A percentile compares a stretch with the other conserved stretches of the same genome.
These are phyloP conservation scores for Oreochromis grahami DNA, from an alignment of 2,797 vertebrate genomes.

Conservation along the genomic window DNA sequence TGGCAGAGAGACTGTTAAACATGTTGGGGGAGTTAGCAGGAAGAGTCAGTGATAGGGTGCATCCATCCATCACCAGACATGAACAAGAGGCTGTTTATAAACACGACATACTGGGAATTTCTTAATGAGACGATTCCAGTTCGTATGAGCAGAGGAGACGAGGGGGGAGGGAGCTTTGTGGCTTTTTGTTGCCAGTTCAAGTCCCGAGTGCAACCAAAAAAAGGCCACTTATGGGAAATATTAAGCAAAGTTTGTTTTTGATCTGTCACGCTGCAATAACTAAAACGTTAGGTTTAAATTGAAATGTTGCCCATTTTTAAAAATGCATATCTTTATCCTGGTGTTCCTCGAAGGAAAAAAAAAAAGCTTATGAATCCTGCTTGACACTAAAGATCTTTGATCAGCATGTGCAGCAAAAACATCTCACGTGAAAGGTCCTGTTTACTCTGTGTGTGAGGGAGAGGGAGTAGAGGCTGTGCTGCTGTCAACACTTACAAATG, in stretches of 20 bases:
- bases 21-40: slow-evolving; percentile 59
- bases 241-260: fast-evolving
- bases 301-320: neutral
- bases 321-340: neutral
- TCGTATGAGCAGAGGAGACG: neutral
- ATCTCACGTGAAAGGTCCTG: slow-evolving; percentile 21
- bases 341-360: neutral
- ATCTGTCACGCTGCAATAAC: neutral
- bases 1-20: slow-evolving; percentile 53
- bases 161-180: neutral
- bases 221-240: neutral
- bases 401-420: slow-evolving; percentile 1
- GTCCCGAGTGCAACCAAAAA: neutral
- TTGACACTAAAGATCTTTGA: neutral
- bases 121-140: slow-evolving; percentile 76
- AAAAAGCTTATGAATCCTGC: neutral
- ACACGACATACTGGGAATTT: slow-evolving; percentile 77
- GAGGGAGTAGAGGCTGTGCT: slow-evolving; percentile 50
- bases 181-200: slow-evolving; percentile 12
- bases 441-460: slow-evolving; percentile 50
- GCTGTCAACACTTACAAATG: slow-evolving; percentile 61
- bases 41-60: slow-evolving; percentile 71
- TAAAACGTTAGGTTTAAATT: neutral
- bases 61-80: slow-evolving; percentile 74
- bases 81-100: slow-evolving; percentile 80